Evolutionary conservation across 2,797 vertebrate genomes (phyloP), one percentile per base, ranked within the genome.

Genomic region (Danionella dracula): DNA sequence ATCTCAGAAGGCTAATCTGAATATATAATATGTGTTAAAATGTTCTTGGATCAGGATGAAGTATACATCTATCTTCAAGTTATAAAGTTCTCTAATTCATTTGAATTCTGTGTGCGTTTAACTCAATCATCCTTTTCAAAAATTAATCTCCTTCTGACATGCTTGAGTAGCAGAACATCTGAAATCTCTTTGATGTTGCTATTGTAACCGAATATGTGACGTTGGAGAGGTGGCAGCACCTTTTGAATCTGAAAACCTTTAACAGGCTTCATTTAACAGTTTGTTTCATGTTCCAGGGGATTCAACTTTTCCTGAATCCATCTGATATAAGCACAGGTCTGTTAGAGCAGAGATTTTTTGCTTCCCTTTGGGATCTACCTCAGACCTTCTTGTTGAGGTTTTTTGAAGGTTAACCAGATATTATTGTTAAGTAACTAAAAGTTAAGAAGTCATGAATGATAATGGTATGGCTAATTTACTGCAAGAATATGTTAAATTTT

Each of bases 231-330:
- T 34, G 38, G 17, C 19, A 23, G 29, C 19, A 23, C 19, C n/a
- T 16, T 64, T 31, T 42, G 40, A 45, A 17, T n/a, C 19, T 64
- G 19, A 35, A 1, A 12, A 64, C n/a, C 10, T 44, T 21, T 21
- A 16, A 53, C 48, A 12, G 9, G 27, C 27, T 44, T 34, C 27
- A 16, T 42, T 16, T 44, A 44, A 15, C 17, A 44, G 38, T 54
- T 53, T 44, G 38, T 54, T 54, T 65, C 19, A 45, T 54, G 40
- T 65, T 65, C 40, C 23, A 34, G 16, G 38, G 20, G 4, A 32
- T 53, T 64, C 9, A 65, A 10, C 7, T n/a, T 21, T 51, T 12
- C n/a, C 27, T 10, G 27, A 21, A 15, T 50, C 16, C 34, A 19
- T 50, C 23, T 34, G 31, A 61, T 64, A 4, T 44, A 54, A 35